phyloP scores from a whole-genome alignment of 2,113 vertebrate genomes.

The Azemiops feae region DNA sequence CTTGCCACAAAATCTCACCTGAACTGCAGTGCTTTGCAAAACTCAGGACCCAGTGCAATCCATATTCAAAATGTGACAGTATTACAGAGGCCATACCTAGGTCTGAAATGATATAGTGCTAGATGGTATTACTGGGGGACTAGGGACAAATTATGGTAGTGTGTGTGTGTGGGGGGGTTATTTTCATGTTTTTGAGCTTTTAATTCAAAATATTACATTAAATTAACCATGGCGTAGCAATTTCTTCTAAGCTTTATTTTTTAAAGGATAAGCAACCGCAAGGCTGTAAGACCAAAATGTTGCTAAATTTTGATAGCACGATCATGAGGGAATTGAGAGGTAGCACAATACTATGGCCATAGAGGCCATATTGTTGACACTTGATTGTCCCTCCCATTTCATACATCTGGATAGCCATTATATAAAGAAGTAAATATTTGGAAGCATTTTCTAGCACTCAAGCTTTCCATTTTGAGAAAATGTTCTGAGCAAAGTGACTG shows the following conservation, averaged over 20 bases:
- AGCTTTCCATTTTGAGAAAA: neutral
- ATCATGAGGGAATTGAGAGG: neutral
- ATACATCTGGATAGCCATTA: neutral
- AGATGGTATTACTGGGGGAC: neutral
- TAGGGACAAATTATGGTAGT: neutral
- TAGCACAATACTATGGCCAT: neutral
- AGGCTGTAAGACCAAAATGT: neutral
- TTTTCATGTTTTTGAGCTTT: neutral
- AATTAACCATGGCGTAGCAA: neutral
- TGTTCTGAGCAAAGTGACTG: neutral
- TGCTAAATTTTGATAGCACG: neutral
- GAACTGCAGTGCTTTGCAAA: constrained; percentile 11
- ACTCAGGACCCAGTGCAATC: neutral
- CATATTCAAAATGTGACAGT: neutral
- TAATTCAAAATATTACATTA: neutral
- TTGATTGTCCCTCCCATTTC: neutral
- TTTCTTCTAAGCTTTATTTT: neutral
- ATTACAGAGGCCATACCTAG: neutral
- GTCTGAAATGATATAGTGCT: neutral
- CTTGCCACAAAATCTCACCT: constrained; percentile 11
- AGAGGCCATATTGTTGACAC: neutral
- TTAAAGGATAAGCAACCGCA: neutral
- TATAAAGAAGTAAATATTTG: neutral
- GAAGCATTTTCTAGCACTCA: neutral
- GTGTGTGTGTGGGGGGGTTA: neutral